A percentile compares a stretch with the other conserved stretches of the same genome.
phyloP scores from a whole-genome alignment of 2,113 vertebrate species.

The Echinops telfairi region DNA sequence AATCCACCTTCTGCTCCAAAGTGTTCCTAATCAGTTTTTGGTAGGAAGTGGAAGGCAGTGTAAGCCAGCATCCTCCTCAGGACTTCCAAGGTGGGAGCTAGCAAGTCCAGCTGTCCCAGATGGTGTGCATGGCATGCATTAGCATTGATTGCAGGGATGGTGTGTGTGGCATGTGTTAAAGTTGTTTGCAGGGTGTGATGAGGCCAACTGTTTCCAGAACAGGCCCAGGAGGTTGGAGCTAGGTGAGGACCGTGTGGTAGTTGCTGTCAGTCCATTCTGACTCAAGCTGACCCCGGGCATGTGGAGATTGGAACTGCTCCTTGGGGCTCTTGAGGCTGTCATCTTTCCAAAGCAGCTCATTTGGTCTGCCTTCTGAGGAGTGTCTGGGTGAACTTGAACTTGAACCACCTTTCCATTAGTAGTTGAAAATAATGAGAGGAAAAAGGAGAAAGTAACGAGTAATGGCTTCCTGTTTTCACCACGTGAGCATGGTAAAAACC shows the following conservation, averaged over 20 bases:
- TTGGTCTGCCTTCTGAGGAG: not conserved
- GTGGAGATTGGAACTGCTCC: too few relatives aligned
- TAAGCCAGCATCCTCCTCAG: not conserved
- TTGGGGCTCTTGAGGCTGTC: too few relatives aligned
- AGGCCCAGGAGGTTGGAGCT: not conserved
- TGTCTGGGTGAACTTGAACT: not conserved
- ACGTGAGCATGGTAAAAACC: not conserved
- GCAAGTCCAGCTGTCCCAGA: not conserved
- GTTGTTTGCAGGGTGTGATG: not conserved
- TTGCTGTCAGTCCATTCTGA: not conserved
- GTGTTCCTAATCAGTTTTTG: not conserved
- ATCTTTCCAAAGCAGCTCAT: not conserved
- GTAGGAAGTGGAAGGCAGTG: not conserved
- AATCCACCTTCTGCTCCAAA: not conserved
- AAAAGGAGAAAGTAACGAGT: too few relatives aligned
- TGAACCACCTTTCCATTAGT: not conserved
- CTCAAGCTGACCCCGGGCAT: not conserved
- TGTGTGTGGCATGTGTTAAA: too few relatives aligned
- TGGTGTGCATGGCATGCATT: accelerated
- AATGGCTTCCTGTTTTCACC: too few relatives aligned
- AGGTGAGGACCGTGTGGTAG: not conserved
- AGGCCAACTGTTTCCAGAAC: not conserved
- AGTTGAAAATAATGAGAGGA: not conserved
- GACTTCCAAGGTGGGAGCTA: not conserved
- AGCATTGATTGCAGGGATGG: too few relatives aligned